phyloP scores from a whole-genome alignment of 1,140 invertebrate species.

The Nylanderia fulva region DNA sequence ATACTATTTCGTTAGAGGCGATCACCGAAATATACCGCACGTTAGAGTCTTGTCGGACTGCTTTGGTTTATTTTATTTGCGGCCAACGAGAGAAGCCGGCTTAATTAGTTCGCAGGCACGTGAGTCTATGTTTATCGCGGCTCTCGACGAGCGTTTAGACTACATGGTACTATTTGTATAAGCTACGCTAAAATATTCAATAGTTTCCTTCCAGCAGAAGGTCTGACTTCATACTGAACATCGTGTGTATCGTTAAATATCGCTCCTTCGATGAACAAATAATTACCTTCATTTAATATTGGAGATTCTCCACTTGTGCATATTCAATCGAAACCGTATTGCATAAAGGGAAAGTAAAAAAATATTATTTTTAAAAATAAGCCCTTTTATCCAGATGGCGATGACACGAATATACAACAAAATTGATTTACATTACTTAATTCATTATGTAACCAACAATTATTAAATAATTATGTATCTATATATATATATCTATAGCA shows the following conservation, averaged over 20 bases:
- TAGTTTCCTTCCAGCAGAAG: not conserved
- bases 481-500: not conserved
- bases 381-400: not conserved
- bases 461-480: no score
- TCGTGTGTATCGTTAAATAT: not conserved
- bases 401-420: not conserved
- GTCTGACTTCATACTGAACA: not conserved
- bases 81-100: constrained; percentile 13
- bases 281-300: not conserved
- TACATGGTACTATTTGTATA: constrained; percentile 27
- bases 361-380: not conserved
- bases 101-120: constrained; percentile 57
- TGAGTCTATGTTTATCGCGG: constrained; percentile 43
- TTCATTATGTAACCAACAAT: not conserved
- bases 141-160: constrained; percentile 22
- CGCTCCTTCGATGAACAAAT: not conserved
- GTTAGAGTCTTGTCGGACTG: not conserved
- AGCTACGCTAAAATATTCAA: constrained; percentile 4
- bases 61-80: constrained; percentile 39
- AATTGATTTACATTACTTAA: not conserved
- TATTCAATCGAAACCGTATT: not conserved
- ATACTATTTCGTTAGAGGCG: not conserved
- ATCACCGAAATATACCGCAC: not conserved
- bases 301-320: not conserved
- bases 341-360: not conserved